Evolutionary conservation across 2,797 vertebrate genomes (phyloP), one percentile per base, ranked within the genome.

Genomic region (Mareca strepera): DNA sequence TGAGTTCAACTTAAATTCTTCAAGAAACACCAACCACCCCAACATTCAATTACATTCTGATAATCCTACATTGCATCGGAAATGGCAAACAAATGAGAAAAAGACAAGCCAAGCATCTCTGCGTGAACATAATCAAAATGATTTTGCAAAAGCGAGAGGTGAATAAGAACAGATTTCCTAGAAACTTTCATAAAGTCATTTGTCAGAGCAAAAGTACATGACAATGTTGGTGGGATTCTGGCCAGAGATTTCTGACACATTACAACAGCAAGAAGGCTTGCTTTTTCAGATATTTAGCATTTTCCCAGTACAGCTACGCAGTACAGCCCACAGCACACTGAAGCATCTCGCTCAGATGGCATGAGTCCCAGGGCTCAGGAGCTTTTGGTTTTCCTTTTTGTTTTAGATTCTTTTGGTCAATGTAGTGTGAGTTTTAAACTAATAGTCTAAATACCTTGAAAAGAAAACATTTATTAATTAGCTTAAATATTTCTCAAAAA

Each of bases 241-340:
- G 95, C 75, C 93, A 96, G 82, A 89, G 63, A 93, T 91, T 95
- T 96, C 87, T 93, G 91, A 75, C 91, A 93, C 73, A 72, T 94
- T 94, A 83, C 53, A 96, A 93, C 76, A 96, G 62, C 85, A 83
- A 82, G 93, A 83, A 96, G 79, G 21, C 60, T 94, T 93, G 52
- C 39, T 93, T 96, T 94, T 75, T 85, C 96, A 94, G 62, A 88
- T 48, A 39, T 79, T 90, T 82, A 95, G 55, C 59, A 78, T 94
- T 97, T 97, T 64, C 77, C 48, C 81, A 91, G 95, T 29, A 87
- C 68, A 91, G 74, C 46, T 78, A 90, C 87, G 73, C 12, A 94
- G 88, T 96, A 48, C 46, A 86, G 69, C 75, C 87, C 73, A 88
- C 83, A 80, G 91, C 85, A 92, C 67, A 88, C 31, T 88, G 72